These are phyloP conservation scores for Desmodus rotundus DNA, from an alignment of 2,113 vertebrate genomes.

Conservation along the genomic window DNA sequence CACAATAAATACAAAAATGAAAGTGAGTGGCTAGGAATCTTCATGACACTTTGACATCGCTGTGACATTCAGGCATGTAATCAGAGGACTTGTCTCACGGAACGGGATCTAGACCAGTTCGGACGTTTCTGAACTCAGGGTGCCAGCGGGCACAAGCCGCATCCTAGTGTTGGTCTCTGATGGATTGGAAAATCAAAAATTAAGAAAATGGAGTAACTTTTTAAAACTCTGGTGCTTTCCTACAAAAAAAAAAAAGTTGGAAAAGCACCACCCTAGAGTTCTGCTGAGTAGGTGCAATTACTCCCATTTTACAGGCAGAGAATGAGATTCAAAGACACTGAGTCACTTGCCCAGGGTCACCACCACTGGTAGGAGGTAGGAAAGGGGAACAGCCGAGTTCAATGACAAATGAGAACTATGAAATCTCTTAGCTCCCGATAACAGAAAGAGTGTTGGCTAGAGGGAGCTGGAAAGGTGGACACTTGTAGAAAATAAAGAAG, in stretches of 20 bases:
- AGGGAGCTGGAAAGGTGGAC: background rate
- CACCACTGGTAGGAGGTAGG: background rate
- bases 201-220: background rate
- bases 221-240: background rate
- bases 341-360: slow-evolving; percentile 10
- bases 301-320: slow-evolving; percentile 8
- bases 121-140: background rate
- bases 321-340: background rate
- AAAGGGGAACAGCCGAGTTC: background rate
- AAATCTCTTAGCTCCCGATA: background rate
- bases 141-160: background rate
- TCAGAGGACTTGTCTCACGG: background rate
- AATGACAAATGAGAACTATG: background rate
- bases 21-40: background rate
- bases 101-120: background rate
- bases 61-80: background rate
- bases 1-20: background rate
- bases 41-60: background rate
- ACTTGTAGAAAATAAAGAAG: background rate
- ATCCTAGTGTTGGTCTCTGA: background rate
- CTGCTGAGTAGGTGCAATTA: background rate
- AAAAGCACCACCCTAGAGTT: background rate
- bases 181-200: background rate
- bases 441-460: background rate
- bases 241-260: background rate